These are phyloP conservation scores for Oligia latruncula DNA, from an alignment of 2,888 invertebrate species.

Conservation along the genomic window DNA sequence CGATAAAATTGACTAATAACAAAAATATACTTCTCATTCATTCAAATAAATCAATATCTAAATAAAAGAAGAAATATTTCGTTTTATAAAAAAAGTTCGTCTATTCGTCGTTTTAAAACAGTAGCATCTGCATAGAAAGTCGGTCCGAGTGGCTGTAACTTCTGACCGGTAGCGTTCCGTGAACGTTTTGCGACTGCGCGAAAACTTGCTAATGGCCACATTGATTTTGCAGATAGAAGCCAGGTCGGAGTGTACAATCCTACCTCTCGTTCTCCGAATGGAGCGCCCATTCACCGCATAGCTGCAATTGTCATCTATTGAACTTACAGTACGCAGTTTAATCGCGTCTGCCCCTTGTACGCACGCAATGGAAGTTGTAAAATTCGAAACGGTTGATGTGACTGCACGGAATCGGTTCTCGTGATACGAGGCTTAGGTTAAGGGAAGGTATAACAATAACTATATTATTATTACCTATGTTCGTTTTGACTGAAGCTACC, in stretches of 20 bases:
- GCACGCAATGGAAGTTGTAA: slow-evolving; percentile 75
- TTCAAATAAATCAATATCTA: slow-evolving; percentile 15
- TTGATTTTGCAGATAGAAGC: slow-evolving; percentile 90
- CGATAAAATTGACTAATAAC: slow-evolving; percentile 41
- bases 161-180: slow-evolving; percentile 83
- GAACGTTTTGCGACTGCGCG: slow-evolving; percentile 89
- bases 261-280: slow-evolving; percentile 79
- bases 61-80: slow-evolving; percentile 5
- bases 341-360: slow-evolving; percentile 57
- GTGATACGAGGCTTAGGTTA: slow-evolving; percentile 74
- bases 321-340: slow-evolving; percentile 59
- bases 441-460: slow-evolving; percentile 85
- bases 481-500: slow-evolving; percentile 81
- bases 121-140: slow-evolving; percentile 74
- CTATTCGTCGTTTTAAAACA: slow-evolving; percentile 55
- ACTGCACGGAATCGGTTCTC: slow-evolving; percentile 60
- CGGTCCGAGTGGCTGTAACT: slow-evolving; percentile 73
- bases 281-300: slow-evolving; percentile 68
- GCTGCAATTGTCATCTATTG: slow-evolving; percentile 71
- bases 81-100: slow-evolving; percentile 7
- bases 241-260: slow-evolving; percentile 88
- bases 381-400: slow-evolving; percentile 62
- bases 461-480: slow-evolving; percentile 85
- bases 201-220: slow-evolving; percentile 90
- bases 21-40: slow-evolving; percentile 14